Evolutionary conservation across 2,113 vertebrate species (phyloP).

Genomic region (Heterotis niloticus): DNA sequence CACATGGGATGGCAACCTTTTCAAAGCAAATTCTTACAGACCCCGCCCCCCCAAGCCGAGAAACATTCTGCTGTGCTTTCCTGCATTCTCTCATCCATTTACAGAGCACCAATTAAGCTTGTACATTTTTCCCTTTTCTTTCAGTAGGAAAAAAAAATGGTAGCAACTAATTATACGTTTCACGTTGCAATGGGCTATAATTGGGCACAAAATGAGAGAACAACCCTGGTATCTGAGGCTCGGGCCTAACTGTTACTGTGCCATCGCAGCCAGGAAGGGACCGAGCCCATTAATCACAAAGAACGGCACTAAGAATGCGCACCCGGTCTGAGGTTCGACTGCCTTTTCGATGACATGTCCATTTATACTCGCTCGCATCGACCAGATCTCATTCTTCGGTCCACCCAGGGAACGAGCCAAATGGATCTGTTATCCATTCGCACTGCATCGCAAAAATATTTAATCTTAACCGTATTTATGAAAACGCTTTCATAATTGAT

Average conservation of each 20-base stretch:
- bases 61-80: conserved; percentile 28
- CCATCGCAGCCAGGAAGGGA: conserved; percentile 21
- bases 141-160: conserved; percentile 41
- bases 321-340: conserved; percentile 27
- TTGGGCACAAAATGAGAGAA: conserved; percentile 52
- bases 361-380: no score
- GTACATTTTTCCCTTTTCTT: conserved; percentile 40
- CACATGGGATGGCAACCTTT: conserved; percentile 29
- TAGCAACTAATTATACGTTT: conserved; percentile 60
- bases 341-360: not conserved
- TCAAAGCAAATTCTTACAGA: conserved; percentile 31
- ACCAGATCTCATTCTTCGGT: no score
- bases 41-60: conserved; percentile 23
- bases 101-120: conserved; percentile 55
- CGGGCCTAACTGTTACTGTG: conserved; percentile 43
- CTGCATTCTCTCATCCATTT: conserved; percentile 51
- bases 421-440: no score
- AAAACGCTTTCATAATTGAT: not conserved
- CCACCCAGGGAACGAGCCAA: no score
- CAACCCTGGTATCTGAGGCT: conserved; percentile 42
- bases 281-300: not conserved
- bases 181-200: conserved; percentile 56
- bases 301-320: not conserved
- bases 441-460: no score
- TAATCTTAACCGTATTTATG: no score